Evolutionary conservation across 1,140 invertebrate genomes (phyloP).

Genomic region (Nixonia krombeini): DNA sequence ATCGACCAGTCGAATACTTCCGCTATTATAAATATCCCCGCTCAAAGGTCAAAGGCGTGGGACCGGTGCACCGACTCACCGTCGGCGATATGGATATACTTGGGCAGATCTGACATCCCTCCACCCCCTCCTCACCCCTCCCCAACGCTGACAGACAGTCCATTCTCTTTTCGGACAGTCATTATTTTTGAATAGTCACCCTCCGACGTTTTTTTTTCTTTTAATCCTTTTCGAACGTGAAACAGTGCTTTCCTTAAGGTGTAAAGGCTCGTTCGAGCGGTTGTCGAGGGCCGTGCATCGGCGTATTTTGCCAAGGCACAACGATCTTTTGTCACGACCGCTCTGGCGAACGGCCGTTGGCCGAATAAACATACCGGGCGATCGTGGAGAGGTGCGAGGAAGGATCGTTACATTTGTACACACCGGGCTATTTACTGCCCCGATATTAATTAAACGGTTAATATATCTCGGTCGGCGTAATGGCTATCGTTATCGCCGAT

Average conservation of each 20-base stretch:
- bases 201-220: too few relatives aligned
- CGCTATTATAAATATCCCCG: slow-evolving; percentile 63
- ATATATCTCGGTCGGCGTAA: too few relatives aligned
- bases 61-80: slow-evolving; percentile 44
- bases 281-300: slow-evolving; percentile 5
- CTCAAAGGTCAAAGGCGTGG: slow-evolving; percentile 57
- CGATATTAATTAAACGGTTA: too few relatives aligned
- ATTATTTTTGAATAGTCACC: slow-evolving; percentile 38
- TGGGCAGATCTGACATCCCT: slow-evolving; percentile 27
- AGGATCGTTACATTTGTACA: too few relatives aligned
- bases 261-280: neutral
- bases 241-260: slow-evolving; percentile 48
- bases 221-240: slow-evolving; percentile 41
- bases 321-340: neutral
- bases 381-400: too few relatives aligned
- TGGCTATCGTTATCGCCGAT: too few relatives aligned
- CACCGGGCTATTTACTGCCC: too few relatives aligned
- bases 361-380: too few relatives aligned
- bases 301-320: slow-evolving; percentile 23
- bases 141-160: slow-evolving; percentile 46
- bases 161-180: slow-evolving; percentile 45
- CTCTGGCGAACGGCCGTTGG: too few relatives aligned
- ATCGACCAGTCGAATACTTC: slow-evolving; percentile 56
- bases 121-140: slow-evolving; percentile 3
- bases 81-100: slow-evolving; percentile 41